These are phyloP conservation scores for Drusus annulatus DNA, from an alignment of 1,140 invertebrate species.

Conservation along the genomic window DNA sequence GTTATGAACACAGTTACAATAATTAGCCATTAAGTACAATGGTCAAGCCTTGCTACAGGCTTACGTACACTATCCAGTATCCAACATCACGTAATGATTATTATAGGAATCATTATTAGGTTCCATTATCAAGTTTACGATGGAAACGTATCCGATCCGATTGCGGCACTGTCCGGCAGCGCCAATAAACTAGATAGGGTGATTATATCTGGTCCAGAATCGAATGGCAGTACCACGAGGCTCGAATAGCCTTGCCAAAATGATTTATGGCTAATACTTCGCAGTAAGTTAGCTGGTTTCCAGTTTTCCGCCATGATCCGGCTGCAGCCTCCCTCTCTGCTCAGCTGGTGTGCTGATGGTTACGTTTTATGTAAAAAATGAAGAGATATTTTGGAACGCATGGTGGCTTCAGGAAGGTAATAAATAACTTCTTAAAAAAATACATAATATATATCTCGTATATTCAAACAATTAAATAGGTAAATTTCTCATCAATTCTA, in stretches of 20 bases:
- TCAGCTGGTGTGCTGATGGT: background rate
- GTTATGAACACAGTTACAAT: slow-evolving; percentile 11
- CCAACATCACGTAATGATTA: slow-evolving; percentile 28
- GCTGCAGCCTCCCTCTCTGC: background rate
- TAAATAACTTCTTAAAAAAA: too few species aligned
- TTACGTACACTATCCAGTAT: background rate
- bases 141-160: slow-evolving; percentile 21
- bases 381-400: background rate
- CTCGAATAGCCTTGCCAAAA: slow-evolving; percentile 58
- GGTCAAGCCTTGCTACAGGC: background rate
- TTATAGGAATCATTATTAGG: background rate
- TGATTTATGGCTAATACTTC: slow-evolving; percentile 59
- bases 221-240: slow-evolving; percentile 58
- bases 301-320: slow-evolving; percentile 10
- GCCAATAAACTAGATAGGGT: slow-evolving; percentile 39
- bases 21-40: slow-evolving; percentile 26
- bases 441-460: too few species aligned
- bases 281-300: slow-evolving; percentile 57
- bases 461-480: too few species aligned
- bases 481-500: too few species aligned
- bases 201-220: slow-evolving; percentile 56
- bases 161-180: slow-evolving; percentile 30
- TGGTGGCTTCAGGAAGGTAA: too few species aligned
- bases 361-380: background rate
- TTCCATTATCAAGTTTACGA: slow-evolving; percentile 37